These are phyloP conservation scores for Hyperopisus bebe DNA, from an alignment of 2,113 vertebrate species.

Conservation along the genomic window DNA sequence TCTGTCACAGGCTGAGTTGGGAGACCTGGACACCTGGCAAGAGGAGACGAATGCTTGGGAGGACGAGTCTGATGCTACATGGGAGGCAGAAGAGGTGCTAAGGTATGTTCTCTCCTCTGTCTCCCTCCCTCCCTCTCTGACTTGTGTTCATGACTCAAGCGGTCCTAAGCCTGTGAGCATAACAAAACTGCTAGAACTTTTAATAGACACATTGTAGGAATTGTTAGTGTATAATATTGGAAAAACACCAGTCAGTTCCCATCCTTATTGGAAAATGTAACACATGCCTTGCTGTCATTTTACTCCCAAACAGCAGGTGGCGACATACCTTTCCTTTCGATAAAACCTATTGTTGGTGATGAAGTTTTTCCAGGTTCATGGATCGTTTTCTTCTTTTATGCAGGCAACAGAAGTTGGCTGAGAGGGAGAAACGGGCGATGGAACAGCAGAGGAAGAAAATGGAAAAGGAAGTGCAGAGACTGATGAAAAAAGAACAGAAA, in stretches of 20 bases:
- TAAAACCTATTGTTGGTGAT: no score
- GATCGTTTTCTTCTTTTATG: not conserved
- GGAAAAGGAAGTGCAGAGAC: conserved; percentile 88
- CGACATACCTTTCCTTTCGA: conserved; percentile 24
- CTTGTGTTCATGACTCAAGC: not conserved
- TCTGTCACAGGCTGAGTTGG: conserved; percentile 77
- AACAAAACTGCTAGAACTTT: not conserved
- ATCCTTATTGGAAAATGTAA: not conserved
- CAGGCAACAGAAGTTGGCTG: conserved; percentile 91
- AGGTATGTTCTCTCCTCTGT: conserved; percentile 61
- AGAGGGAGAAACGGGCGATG: conserved; percentile 86
- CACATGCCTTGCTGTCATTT: not conserved
- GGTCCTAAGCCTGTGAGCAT: not conserved
- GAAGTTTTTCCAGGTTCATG: not conserved
- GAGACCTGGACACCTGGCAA: conserved; percentile 92
- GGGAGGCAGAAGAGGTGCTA: conserved; percentile 93
- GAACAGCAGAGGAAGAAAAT: conserved; percentile 95
- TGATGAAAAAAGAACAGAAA: conserved; percentile 96
- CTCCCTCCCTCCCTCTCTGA: not conserved
- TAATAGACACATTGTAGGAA: not conserved
- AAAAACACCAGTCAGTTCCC: not conserved
- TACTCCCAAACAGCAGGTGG: conserved; percentile 43
- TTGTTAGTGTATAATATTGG: not conserved
- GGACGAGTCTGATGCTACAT: conserved; percentile 84
- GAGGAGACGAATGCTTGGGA: conserved; percentile 92